These are phyloP conservation scores for Neosalanx taihuensis DNA, from an alignment of 2,797 vertebrate genomes.

Conservation along the genomic window DNA sequence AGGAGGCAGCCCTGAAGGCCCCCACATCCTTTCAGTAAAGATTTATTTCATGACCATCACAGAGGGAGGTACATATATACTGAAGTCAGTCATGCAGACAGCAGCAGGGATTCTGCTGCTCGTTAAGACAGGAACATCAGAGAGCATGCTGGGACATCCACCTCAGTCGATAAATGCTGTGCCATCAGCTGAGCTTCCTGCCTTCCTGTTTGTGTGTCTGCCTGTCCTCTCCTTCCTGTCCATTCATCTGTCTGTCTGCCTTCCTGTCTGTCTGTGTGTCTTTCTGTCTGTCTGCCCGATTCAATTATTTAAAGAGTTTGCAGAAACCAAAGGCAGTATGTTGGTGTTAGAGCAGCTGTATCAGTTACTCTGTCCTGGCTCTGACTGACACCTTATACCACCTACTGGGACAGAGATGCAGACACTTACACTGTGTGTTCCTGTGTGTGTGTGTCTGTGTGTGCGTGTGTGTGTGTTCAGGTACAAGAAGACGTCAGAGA, in stretches of 20 bases:
- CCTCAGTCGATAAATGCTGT: neutral
- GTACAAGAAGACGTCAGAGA: slow-evolving; percentile 96
- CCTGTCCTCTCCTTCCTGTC: neutral
- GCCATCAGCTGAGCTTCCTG: neutral
- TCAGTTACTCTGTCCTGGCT: neutral
- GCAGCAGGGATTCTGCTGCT: neutral
- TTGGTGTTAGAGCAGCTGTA: neutral
- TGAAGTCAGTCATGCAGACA: neutral
- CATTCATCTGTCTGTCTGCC: neutral
- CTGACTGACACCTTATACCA: neutral
- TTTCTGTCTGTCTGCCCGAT: neutral
- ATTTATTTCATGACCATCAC: slow-evolving; percentile 23
- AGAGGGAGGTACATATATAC: neutral
- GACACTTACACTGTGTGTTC: neutral
- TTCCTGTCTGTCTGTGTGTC: neutral
- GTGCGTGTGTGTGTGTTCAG: slow-evolving; percentile 58
- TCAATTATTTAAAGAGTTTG: too few relatives aligned
- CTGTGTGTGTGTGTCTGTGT: slow-evolving; percentile 6
- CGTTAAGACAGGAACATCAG: neutral
- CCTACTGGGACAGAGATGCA: neutral
- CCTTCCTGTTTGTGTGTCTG: neutral
- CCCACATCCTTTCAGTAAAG: slow-evolving; percentile 21
- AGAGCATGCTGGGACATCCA: slow-evolving; percentile 9
- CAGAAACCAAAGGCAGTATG: neutral
- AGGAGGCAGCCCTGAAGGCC: neutral